Evolutionary conservation across 2,888 invertebrate species (phyloP), one percentile per base, ranked within the genome.

Genomic region (Watsonalla binaria): DNA sequence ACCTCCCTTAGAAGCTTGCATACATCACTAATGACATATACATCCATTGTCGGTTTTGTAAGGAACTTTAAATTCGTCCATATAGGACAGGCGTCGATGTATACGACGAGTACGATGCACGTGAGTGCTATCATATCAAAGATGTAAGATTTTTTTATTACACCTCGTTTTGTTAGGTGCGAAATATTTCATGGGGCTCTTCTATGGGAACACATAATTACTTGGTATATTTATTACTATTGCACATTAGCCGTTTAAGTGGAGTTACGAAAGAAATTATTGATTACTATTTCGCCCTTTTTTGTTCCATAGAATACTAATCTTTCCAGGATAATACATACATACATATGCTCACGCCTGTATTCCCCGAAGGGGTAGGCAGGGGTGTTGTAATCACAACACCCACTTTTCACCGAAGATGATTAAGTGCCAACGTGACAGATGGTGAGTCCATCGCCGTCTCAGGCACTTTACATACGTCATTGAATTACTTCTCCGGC

Each of bases 21-120:
- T 87, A 84, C 86, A 86, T 86, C 81, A 79, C 86, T 86, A 86
- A 87, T 86, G 83, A 86, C 69, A 64, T 72, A 64, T 56, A 58
- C 57, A 58, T 74, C 65, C 77, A 79, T 73, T 57, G 77, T 64
- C 62, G 57, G 64, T 57, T 68, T 58, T 60, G 66, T 50, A 61
- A 48, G 47, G 11, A 49, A 57, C 62, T 59, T 68, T 67, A 63
- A 59, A 65, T 62, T 53, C 55, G 47, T 9, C 35, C 46, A 47
- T 51, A 52, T 58, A 51, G 62, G 51, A 55, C 53, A 52, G 58
- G 55, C 59, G 58, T 56, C 62, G 59, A 63, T 56, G 60, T 51
- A 45, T 47, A 45, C 51, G 54, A 52, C 51, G 51, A 52, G 68
- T 65, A 59, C 62, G 61, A 56, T 56, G 55, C 52, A 49, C 57